Evolutionary conservation across 2,888 invertebrate species (phyloP).

Genomic region (Trichopria drosophilae): DNA sequence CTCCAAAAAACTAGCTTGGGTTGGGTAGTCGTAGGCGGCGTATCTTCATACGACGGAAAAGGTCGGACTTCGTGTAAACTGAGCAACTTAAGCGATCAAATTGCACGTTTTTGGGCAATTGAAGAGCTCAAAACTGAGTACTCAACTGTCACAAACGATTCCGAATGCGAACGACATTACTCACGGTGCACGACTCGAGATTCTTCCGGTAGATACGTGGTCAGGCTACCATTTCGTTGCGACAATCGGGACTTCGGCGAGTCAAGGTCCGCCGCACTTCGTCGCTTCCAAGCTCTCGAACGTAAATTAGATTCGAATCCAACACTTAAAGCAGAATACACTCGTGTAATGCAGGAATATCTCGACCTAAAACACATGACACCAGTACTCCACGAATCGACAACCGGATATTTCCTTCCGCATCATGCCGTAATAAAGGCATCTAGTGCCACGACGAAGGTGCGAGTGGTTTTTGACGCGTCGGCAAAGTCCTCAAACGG

Average conservation of each 20-base stretch:
- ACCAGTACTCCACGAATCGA: no score
- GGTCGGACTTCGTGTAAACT: slow-evolving; percentile 5
- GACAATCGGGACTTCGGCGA: slow-evolving; percentile 11
- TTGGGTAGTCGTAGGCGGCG: slow-evolving; percentile 27
- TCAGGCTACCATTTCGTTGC: slow-evolving; percentile 27
- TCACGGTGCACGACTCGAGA: slow-evolving; percentile 10
- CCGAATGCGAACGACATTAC: slow-evolving; percentile 27
- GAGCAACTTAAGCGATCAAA: no score
- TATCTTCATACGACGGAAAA: no score
- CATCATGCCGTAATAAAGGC: slow-evolving; percentile 5
- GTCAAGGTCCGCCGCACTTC: slow-evolving; percentile 15
- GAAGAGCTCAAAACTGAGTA: slow-evolving; percentile 19
- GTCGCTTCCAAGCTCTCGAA: slow-evolving; percentile 18
- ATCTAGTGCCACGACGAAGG: no score
- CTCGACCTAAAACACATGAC: slow-evolving; percentile 3
- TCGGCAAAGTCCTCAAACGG: background rate
- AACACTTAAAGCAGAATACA: slow-evolving; percentile 10
- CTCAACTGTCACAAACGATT: slow-evolving; percentile 10
- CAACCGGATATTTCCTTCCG: background rate
- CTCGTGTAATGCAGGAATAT: slow-evolving; percentile 1
- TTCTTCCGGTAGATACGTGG: slow-evolving; percentile 27
- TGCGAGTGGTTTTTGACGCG: no score
- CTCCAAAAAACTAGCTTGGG: slow-evolving; percentile 32
- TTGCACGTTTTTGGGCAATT: slow-evolving; percentile 34
- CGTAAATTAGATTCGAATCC: slow-evolving; percentile 16